These are phyloP conservation scores for Erpornis zantholeuca DNA, from an alignment of 2,113 vertebrate genomes.

Conservation along the genomic window DNA sequence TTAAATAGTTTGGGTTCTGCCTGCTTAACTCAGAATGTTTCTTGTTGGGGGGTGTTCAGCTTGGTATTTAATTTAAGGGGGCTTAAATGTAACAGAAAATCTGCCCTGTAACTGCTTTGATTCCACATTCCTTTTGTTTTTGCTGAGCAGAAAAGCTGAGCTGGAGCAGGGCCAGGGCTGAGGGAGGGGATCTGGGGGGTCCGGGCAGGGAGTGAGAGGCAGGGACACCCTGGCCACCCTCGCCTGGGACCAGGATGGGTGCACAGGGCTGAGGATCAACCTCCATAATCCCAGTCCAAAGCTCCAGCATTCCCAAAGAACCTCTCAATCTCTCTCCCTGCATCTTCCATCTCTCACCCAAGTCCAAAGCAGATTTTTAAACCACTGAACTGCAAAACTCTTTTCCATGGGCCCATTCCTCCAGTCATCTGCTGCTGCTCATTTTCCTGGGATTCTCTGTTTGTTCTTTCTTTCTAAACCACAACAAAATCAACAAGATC, in stretches of 20 bases:
- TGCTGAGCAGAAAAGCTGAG: not conserved
- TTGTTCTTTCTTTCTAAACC: not conserved
- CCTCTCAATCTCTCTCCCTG: not conserved
- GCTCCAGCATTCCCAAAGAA: not conserved
- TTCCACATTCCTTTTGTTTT: not conserved
- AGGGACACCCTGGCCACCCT: not conserved
- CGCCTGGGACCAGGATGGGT: rapidly evolving
- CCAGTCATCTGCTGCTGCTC: not conserved
- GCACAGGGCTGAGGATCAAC: not conserved
- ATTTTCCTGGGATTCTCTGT: not conserved
- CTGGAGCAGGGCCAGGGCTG: not conserved
- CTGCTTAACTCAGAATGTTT: not conserved
- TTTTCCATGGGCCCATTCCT: not conserved
- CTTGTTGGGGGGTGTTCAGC: not conserved
- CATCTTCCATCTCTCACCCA: rapidly evolving
- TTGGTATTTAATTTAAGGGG: conserved; percentile 8
- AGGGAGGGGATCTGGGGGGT: not conserved
- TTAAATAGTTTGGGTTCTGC: not conserved
- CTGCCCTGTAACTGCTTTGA: not conserved
- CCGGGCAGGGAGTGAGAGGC: not conserved
- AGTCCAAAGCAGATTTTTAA: not conserved
- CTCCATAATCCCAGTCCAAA: rapidly evolving
- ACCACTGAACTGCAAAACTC: not conserved
- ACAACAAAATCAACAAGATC: not conserved
- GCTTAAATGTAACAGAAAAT: conserved; percentile 3